These are phyloP conservation scores for Furcifer pardalis DNA, from an alignment of 2,797 vertebrate species.

Conservation along the genomic window DNA sequence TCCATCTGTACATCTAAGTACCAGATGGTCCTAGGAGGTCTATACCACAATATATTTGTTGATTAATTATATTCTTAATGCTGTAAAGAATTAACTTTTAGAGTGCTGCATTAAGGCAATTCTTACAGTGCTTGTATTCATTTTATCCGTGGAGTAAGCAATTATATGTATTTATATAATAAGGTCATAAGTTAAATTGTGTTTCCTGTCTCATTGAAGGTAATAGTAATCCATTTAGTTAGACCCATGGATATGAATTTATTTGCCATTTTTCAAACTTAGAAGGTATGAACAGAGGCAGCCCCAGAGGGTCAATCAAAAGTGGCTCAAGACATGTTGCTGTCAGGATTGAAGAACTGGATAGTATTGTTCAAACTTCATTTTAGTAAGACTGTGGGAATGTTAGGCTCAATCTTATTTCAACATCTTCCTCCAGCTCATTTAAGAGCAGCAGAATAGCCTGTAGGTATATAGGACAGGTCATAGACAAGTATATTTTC, in stretches of 20 bases:
- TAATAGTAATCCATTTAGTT: neutral
- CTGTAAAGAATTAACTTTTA: neutral
- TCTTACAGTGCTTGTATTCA: neutral
- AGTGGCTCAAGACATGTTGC: neutral
- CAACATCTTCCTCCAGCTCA: neutral
- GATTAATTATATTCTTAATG: neutral
- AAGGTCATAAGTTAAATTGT: neutral
- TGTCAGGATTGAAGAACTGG: neutral
- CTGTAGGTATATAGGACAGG: too few relatives aligned
- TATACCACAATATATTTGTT: neutral
- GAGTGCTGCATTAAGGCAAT: neutral
- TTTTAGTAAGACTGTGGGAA: too few relatives aligned
- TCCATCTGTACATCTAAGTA: neutral
- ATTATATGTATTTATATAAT: slow-evolving; percentile 3
- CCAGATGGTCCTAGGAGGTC: neutral
- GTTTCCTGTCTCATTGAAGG: neutral
- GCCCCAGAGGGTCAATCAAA: neutral
- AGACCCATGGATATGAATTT: neutral
- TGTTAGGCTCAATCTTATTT: neutral
- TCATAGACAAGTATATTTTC: too few relatives aligned
- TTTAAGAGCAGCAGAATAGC: neutral
- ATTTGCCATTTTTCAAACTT: neutral
- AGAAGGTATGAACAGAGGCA: neutral
- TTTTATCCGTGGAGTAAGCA: neutral
- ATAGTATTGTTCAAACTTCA: neutral